A percentile compares a stretch with the other conserved stretches of the same genome.
phyloP scores from a whole-genome alignment of 2,797 vertebrate species.

The Dermochelys coriacea region DNA sequence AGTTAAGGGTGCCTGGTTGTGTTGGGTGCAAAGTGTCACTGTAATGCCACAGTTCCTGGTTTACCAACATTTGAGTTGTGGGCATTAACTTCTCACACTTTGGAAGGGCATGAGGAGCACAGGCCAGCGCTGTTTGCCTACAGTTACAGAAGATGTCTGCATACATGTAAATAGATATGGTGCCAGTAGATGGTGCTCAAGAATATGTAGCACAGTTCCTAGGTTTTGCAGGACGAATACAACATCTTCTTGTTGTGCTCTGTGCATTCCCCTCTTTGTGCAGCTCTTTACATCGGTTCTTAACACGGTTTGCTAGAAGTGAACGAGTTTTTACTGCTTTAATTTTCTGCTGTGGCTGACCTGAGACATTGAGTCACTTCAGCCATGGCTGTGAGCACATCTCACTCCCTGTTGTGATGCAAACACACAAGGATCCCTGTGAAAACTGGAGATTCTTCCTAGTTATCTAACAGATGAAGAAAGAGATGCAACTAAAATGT shows the following conservation, averaged over 20 bases:
- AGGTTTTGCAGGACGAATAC: background rate
- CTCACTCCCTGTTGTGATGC: background rate
- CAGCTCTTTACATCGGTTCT: background rate
- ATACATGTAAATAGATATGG: background rate
- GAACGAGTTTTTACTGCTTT: background rate
- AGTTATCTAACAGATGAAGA: background rate
- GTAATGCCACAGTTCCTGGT: background rate
- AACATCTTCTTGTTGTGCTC: background rate
- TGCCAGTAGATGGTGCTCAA: background rate
- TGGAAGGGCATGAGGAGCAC: background rate
- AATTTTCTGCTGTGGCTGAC: background rate
- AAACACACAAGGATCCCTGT: background rate
- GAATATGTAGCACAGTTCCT: background rate
- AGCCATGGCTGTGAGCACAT: background rate
- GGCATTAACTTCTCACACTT: background rate
- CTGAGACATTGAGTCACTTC: background rate
- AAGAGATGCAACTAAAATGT: background rate
- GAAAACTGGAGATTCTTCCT: background rate
- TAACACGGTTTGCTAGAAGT: background rate
- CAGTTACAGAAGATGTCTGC: background rate
- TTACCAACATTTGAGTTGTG: background rate
- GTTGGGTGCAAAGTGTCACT: background rate
- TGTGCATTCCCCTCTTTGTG: background rate
- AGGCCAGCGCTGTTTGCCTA: background rate
- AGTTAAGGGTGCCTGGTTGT: background rate